These are phyloP conservation scores for Struthio camelus DNA, from an alignment of 2,113 vertebrate species.

Conservation along the genomic window DNA sequence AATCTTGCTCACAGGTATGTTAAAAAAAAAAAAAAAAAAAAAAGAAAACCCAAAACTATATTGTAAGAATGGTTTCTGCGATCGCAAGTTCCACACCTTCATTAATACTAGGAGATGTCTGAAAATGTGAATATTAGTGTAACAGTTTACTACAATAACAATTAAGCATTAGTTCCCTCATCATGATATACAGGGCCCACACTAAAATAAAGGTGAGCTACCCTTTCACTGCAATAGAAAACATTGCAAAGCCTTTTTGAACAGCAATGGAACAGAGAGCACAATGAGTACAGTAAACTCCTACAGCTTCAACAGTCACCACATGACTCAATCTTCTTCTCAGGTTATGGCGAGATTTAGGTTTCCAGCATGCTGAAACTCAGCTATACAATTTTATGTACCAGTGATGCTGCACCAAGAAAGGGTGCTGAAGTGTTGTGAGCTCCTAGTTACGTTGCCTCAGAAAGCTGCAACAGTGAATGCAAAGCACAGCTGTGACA, in stretches of 20 bases:
- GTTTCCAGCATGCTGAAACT: neutral
- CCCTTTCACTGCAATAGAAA: neutral
- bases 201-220: neutral
- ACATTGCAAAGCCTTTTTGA: neutral
- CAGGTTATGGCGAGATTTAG: neutral
- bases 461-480: neutral
- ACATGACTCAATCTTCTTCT: neutral
- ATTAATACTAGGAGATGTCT: neutral
- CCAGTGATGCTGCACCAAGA: neutral
- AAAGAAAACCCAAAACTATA: no score
- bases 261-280: neutral
- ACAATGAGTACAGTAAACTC: accelerated
- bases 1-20: neutral
- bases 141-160: neutral
- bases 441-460: neutral
- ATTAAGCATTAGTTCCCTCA: neutral
- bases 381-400: neutral
- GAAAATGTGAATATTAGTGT: neutral
- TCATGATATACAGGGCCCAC: neutral
- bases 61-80: neutral
- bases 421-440: accelerated
- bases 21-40: no score
- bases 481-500: neutral
- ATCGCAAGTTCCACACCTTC: neutral
- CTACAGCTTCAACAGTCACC: neutral